phyloP scores from a whole-genome alignment of 2,797 vertebrate genomes.

The Lagorchestes hirsutus region DNA sequence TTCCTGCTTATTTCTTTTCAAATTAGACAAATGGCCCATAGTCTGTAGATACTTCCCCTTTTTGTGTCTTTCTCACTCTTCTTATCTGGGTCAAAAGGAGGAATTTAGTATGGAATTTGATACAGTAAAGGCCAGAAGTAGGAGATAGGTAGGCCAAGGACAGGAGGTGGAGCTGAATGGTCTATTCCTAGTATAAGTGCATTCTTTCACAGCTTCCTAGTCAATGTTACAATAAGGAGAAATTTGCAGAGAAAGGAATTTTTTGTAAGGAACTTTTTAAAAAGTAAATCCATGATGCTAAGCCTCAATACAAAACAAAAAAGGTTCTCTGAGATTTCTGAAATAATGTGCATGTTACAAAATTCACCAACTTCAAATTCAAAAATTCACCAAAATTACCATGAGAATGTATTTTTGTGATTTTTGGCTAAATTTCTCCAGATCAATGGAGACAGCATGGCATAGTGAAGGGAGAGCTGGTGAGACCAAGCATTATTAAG shows the following conservation, averaged over 20 bases:
- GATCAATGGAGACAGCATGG: too few species aligned
- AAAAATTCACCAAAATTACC: background rate
- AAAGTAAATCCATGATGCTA: background rate
- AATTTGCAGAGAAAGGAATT: background rate
- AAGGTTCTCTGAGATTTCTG: background rate
- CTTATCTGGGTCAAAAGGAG: background rate
- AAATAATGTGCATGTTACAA: background rate
- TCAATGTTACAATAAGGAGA: background rate
- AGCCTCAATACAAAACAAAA: background rate
- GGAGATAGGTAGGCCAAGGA: background rate
- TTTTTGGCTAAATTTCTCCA: background rate
- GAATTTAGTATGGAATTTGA: background rate
- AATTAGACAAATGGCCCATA: background rate
- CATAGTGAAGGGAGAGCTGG: background rate
- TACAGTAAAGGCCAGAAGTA: background rate
- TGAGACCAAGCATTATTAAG: background rate
- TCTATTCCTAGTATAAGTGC: background rate
- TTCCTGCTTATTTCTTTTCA: slow-evolving; percentile 5
- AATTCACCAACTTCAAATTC: background rate
- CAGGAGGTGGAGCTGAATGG: background rate
- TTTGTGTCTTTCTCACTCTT: background rate
- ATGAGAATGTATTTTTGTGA: background rate
- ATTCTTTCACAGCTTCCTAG: background rate
- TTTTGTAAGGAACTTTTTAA: background rate
- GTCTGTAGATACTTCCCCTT: slow-evolving; percentile 19